Percentiles rank a stretch among this genome's conserved stretches.
These are phyloP conservation scores for Eucera pruinosa DNA, from an alignment of 2,888 invertebrate genomes.

Conservation along the genomic window DNA sequence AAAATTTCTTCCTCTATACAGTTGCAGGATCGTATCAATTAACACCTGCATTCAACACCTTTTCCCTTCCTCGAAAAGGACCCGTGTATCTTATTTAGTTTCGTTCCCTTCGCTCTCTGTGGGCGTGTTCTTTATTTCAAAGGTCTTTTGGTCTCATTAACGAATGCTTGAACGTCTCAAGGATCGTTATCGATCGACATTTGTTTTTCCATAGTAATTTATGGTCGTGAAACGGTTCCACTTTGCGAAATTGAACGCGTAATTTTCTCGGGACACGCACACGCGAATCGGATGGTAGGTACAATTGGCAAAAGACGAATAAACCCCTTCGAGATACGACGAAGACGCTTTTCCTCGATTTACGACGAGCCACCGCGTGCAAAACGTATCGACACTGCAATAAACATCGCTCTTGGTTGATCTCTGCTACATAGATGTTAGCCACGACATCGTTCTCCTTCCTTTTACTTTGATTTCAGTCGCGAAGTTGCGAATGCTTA, in stretches of 20 bases:
- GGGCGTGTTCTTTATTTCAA: too few relatives aligned
- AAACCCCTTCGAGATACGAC: conserved; percentile 31
- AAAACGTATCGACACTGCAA: conserved; percentile 32
- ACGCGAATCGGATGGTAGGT: background rate
- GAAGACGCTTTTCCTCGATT: conserved; percentile 59
- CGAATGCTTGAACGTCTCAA: conserved; percentile 24
- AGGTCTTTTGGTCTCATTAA: conserved; percentile 21
- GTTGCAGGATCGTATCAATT: conserved; percentile 25
- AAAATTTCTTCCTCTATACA: background rate
- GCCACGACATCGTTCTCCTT: background rate
- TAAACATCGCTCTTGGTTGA: conserved; percentile 11
- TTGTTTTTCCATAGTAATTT: conserved; percentile 72
- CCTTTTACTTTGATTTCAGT: background rate
- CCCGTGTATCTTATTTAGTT: too few relatives aligned
- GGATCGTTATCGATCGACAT: conserved; percentile 46
- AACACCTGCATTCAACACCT: conserved; percentile 27
- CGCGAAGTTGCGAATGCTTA: too few relatives aligned
- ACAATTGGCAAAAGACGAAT: conserved; percentile 10
- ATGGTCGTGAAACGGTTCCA: conserved; percentile 64
- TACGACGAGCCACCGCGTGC: conserved; percentile 16
- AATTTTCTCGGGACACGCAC: conserved; percentile 62
- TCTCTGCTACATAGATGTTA: background rate
- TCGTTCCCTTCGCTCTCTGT: background rate
- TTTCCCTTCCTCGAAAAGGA: background rate
- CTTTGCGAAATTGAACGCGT: conserved; percentile 75